These are phyloP conservation scores for Rhyacophila brunnea DNA, from an alignment of 1,140 invertebrate species.

Conservation along the genomic window DNA sequence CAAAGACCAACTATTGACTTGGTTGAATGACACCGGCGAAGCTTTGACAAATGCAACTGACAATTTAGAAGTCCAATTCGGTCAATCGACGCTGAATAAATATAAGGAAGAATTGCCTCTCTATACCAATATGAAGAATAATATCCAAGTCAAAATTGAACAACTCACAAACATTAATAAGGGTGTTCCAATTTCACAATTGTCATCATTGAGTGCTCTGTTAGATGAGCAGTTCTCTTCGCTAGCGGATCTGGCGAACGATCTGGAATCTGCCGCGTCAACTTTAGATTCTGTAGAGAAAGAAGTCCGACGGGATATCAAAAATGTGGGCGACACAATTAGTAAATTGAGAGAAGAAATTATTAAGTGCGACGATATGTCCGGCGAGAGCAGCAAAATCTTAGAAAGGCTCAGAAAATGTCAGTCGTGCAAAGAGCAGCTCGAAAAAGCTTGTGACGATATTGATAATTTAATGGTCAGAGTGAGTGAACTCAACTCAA, in stretches of 20 bases:
- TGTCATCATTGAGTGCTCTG: constrained; percentile 67
- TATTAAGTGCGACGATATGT: constrained; percentile 88
- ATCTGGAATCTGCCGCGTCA: constrained; percentile 70
- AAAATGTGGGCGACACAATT: constrained; percentile 65
- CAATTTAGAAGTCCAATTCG: constrained; percentile 77
- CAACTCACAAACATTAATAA: constrained; percentile 80
- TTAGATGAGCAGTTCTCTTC: constrained; percentile 78
- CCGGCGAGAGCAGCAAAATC: constrained; percentile 82
- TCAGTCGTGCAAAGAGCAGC: constrained; percentile 66
- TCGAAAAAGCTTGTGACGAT: constrained; percentile 63
- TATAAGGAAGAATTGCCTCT: constrained; percentile 84
- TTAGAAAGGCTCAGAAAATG: constrained; percentile 74
- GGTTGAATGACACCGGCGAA: constrained; percentile 79
- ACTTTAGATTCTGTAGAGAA: constrained; percentile 73
- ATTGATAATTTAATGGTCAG: constrained; percentile 67
- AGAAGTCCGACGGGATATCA: constrained; percentile 68
- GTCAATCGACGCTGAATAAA: constrained; percentile 72
- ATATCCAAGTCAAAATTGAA: constrained; percentile 74
- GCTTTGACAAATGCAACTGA: constrained; percentile 71
- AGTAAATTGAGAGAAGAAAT: constrained; percentile 80
- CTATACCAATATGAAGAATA: constrained; percentile 72
- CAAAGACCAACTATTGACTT: constrained; percentile 78
- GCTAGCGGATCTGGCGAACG: constrained; percentile 69
- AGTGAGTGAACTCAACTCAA: constrained; percentile 69
- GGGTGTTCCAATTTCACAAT: constrained; percentile 64